Evolutionary conservation across 2,888 invertebrate species (phyloP), one percentile per base, ranked within the genome.

Genomic region (Dermolepida albohirtum): DNA sequence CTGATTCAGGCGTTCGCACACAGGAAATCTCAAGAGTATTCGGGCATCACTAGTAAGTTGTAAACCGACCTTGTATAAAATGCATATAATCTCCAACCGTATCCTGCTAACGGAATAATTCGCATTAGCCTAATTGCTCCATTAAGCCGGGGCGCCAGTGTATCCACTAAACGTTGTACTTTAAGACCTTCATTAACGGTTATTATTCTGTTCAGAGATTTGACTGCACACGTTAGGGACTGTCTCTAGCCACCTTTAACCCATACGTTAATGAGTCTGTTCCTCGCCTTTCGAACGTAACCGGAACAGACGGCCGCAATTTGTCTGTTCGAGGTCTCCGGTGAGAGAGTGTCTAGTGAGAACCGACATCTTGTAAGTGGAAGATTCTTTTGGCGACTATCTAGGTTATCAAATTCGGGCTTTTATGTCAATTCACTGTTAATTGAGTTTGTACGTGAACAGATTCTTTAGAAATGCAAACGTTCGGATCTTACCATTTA

Each of bases 111-210:
- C 34, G 34, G 34, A 34, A 34, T 34, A 34, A 34, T 34, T 34
- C 34, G 27, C 43, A 57, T 57, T 57, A 57, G 43, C 43, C 6
- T 57, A 57, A 57, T 57, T 57, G 43, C 43, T 17, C 41, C 40
- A 22, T 43, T 57, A 43, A 43, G 14, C n/a, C 22, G 6, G 17
- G 27, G 57, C 17, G n/a, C 41, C 17, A 55, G 17, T 41, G 55
- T 22, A 41, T 41, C 55, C 43, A 27, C 43, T 17, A 12, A 12
- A 43, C 41, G 40, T 22, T 16, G 57, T 57, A 57, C 43, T 57
- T 57, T 57, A 57, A 57, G 57, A 17, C 43, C 57, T 57, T 57
- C 57, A 57, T 57, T 43, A 57, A 57, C 43, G 12, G 57, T 43
- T 43, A 57, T 57, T 57, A 57, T 57, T 57, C 57, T 16, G 43